These are phyloP conservation scores for Zele albiditarsus DNA, from an alignment of 2,888 invertebrate genomes.

Conservation along the genomic window DNA sequence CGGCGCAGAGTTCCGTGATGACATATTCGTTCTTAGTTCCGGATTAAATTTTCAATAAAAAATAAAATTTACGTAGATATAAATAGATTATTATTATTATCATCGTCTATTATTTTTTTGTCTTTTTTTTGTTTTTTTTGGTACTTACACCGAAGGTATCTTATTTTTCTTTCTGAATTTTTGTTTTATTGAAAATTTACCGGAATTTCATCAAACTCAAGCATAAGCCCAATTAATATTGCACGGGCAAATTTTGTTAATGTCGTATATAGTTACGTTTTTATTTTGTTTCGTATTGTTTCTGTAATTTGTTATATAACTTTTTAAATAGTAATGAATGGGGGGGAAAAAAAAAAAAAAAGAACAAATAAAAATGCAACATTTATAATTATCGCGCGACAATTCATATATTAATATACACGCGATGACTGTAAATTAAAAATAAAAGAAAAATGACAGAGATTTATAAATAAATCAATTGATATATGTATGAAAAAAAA, in stretches of 20 bases:
- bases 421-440: conserved; percentile 1
- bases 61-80: background rate
- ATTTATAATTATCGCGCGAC: background rate
- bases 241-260: conserved; percentile 53
- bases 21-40: background rate
- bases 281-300: conserved; percentile 65
- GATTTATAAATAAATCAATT: background rate
- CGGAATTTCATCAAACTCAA: conserved; percentile 1
- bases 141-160: background rate
- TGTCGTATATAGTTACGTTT: conserved; percentile 68
- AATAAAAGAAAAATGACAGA: background rate
- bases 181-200: conserved; percentile 1
- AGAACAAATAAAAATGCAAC: background rate
- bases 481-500: conserved; percentile 31
- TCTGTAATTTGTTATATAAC: conserved; percentile 64
- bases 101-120: too few species aligned
- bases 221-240: background rate
- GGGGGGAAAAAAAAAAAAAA: conserved; percentile 34
- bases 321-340: conserved; percentile 43
- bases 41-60: background rate
- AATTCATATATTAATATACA: conserved; percentile 1
- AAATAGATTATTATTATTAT: background rate
- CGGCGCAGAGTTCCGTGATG: conserved; percentile 46
- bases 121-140: too few species aligned
- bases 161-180: background rate